These are phyloP conservation scores for Anaspis maculata DNA, from an alignment of 2,888 invertebrate genomes.

Conservation along the genomic window DNA sequence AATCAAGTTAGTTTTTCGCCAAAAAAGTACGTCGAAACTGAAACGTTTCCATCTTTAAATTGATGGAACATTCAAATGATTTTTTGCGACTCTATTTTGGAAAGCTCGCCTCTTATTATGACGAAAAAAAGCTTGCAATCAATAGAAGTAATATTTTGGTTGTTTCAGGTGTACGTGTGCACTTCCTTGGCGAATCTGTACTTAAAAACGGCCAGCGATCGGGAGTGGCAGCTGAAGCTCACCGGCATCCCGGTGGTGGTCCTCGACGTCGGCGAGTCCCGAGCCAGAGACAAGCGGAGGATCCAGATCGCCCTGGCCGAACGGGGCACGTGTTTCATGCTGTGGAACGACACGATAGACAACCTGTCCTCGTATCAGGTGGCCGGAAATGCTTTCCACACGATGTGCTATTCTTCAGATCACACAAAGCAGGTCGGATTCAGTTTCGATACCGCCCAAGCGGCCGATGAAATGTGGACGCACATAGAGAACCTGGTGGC, in stretches of 20 bases:
- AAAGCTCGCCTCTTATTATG: too few relatives aligned
- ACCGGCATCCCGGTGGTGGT: slow-evolving; percentile 74
- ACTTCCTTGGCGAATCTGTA: slow-evolving; percentile 67
- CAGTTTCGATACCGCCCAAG: slow-evolving; percentile 67
- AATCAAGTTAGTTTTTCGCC: too few relatives aligned
- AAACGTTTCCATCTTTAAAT: too few relatives aligned
- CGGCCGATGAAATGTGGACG: slow-evolving; percentile 62
- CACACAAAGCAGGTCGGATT: slow-evolving; percentile 70
- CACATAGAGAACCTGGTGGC: slow-evolving; percentile 62
- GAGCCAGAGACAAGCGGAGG: slow-evolving; percentile 56
- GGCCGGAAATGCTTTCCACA: slow-evolving; percentile 68
- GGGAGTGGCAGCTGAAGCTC: slow-evolving; percentile 62
- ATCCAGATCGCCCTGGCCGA: slow-evolving; percentile 67
- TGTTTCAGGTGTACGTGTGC: slow-evolving; percentile 62
- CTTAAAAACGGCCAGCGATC: slow-evolving; percentile 49
- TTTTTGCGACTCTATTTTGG: too few relatives aligned
- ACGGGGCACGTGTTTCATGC: slow-evolving; percentile 66
- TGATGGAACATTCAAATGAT: too few relatives aligned
- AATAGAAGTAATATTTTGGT: too few relatives aligned
- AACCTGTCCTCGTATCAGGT: slow-evolving; percentile 67
- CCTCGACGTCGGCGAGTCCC: slow-evolving; percentile 67
- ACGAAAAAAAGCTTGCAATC: too few relatives aligned
- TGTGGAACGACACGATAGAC: slow-evolving; percentile 76
- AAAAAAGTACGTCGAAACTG: too few relatives aligned
- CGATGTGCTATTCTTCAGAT: slow-evolving; percentile 70